These are phyloP conservation scores for Sipha maydis DNA, from an alignment of 2,888 invertebrate genomes.

Conservation along the genomic window DNA sequence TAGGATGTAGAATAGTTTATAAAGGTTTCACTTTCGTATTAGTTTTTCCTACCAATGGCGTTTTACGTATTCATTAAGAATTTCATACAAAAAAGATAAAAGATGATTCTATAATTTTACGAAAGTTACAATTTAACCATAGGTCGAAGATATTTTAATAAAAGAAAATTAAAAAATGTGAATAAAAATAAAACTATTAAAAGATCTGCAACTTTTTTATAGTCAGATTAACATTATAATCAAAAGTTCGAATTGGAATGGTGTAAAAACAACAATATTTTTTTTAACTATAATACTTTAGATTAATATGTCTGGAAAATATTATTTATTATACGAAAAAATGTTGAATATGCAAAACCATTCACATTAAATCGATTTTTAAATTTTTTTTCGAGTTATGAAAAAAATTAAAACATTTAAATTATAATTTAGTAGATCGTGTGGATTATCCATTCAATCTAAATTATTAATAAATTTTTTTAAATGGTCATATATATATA, in stretches of 20 bases:
- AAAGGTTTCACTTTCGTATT: too few species aligned
- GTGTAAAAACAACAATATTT: not conserved
- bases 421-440: not conserved
- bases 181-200: not conserved
- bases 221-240: constrained; percentile 7
- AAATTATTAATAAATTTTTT: not conserved
- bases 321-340: not conserved
- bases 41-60: too few species aligned
- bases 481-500: not conserved
- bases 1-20: too few species aligned
- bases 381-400: not conserved
- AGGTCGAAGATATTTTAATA: too few species aligned
- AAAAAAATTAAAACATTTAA: not conserved
- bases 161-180: too few species aligned
- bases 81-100: too few species aligned
- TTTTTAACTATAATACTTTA: not conserved
- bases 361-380: not conserved
- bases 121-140: too few species aligned
- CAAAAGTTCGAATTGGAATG: not conserved
- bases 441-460: not conserved
- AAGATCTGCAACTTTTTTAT: not conserved
- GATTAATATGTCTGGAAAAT: not conserved
- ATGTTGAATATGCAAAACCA: not conserved
- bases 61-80: too few species aligned
- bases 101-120: too few species aligned